Evolutionary conservation across 2,888 invertebrate genomes (phyloP).

Genomic region (Pollenia griseotomentosa): DNA sequence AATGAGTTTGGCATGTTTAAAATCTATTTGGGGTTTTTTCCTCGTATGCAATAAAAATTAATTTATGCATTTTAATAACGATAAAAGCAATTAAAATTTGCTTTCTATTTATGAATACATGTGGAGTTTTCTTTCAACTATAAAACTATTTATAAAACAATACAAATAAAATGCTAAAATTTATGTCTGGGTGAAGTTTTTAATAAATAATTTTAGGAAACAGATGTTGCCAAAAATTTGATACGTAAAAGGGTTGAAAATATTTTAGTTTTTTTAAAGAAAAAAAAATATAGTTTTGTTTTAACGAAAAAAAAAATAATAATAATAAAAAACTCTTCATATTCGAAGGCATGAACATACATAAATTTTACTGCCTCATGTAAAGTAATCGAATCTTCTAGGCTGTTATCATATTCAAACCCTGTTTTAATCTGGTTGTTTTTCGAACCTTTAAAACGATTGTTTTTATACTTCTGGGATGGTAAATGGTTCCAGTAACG

Average conservation of each 20-base stretch:
- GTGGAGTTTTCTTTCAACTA: slow-evolving; percentile 36
- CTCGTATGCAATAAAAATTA: slow-evolving; percentile 74
- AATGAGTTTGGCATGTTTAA: slow-evolving; percentile 64
- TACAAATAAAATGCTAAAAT: slow-evolving; percentile 13
- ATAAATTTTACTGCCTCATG: too few species aligned
- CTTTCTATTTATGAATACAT: slow-evolving; percentile 1
- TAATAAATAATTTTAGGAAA: slow-evolving; percentile 43
- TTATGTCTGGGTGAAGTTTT: slow-evolving; percentile 30
- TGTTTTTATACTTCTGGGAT: too few species aligned
- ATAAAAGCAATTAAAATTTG: slow-evolving; percentile 78
- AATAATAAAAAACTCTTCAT: too few species aligned
- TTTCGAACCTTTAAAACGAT: too few species aligned
- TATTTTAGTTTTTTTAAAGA: slow-evolving; percentile 25
- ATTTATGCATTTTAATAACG: slow-evolving; percentile 83
- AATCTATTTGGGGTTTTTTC: slow-evolving; percentile 61
- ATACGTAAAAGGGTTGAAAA: slow-evolving; percentile 54
- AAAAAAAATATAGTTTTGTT: not conserved
- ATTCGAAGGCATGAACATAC: too few species aligned
- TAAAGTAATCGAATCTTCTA: too few species aligned
- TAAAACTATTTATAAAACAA: slow-evolving; percentile 61
- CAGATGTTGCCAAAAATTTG: slow-evolving; percentile 56
- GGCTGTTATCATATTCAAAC: too few species aligned
- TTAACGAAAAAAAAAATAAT: too few species aligned
- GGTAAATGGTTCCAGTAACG: too few species aligned
- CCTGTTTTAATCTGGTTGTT: too few species aligned